These are phyloP conservation scores for Phrynosoma platyrhinos DNA, from an alignment of 2,113 vertebrate genomes.

Conservation along the genomic window DNA sequence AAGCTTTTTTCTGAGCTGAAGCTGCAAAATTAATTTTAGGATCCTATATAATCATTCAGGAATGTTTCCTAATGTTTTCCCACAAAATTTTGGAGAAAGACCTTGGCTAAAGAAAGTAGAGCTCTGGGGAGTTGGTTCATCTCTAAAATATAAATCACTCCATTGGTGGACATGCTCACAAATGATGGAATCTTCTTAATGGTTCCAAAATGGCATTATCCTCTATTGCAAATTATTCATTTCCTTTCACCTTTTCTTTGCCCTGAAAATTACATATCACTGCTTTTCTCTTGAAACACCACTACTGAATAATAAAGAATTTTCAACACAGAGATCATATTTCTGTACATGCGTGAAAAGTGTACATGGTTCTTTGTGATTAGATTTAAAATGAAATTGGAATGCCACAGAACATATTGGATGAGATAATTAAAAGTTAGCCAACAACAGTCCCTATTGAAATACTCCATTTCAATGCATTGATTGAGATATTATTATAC, in stretches of 20 bases:
- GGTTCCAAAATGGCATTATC: constrained; percentile 28
- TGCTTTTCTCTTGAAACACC: background rate
- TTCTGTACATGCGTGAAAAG: constrained; percentile 3
- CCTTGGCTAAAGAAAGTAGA: background rate
- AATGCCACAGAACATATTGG: background rate
- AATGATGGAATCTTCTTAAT: constrained; percentile 1
- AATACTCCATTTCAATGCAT: constrained; percentile 28
- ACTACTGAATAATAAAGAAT: constrained; percentile 17
- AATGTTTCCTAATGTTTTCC: background rate
- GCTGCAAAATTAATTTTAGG: too few relatives aligned
- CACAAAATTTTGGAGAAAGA: background rate
- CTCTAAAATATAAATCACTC: background rate
- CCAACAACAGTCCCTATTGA: constrained; percentile 18
- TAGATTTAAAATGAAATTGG: constrained; percentile 29
- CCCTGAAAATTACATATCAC: constrained; percentile 36
- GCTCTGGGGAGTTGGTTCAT: background rate
- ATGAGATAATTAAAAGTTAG: constrained; percentile 39
- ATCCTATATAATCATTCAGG: background rate
- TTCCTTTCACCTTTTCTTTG: background rate
- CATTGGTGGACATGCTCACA: constrained; percentile 15
- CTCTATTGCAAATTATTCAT: constrained; percentile 52
- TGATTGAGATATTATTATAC: constrained; percentile 31
- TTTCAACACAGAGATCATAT: background rate
- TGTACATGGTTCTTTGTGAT: background rate
- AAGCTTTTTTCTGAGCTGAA: too few relatives aligned